phyloP scores from a whole-genome alignment of 2,113 vertebrate species.

The Psophia crepitans region DNA sequence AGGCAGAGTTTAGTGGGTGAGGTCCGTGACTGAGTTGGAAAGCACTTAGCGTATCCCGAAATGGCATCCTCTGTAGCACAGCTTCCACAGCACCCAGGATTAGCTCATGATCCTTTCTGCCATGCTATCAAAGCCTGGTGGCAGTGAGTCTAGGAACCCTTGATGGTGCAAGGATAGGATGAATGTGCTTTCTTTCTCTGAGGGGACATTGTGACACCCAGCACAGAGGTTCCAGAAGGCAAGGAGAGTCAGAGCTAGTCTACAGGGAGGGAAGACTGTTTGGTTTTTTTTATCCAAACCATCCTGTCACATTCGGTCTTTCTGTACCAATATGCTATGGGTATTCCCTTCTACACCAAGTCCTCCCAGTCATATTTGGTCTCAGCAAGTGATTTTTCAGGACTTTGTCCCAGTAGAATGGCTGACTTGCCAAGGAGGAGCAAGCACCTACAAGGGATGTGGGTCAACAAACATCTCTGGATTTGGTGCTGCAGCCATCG shows the following conservation, averaged over 20 bases:
- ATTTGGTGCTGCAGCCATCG: neutral
- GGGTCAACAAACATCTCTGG: neutral
- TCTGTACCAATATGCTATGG: neutral
- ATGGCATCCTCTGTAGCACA: too few species aligned
- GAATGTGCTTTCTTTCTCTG: neutral
- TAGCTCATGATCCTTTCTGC: neutral
- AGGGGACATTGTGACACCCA: too few species aligned
- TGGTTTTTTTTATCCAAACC: neutral
- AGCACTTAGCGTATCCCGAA: accelerated
- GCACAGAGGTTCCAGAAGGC: neutral
- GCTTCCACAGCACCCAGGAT: neutral
- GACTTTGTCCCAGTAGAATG: neutral
- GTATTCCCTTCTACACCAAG: neutral
- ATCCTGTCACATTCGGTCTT: neutral
- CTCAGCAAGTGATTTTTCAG: neutral
- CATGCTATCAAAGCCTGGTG: accelerated
- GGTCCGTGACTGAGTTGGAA: too few species aligned
- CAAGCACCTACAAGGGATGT: neutral
- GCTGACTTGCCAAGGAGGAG: neutral
- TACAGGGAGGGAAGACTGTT: neutral
- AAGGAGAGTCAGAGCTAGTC: neutral
- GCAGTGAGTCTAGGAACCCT: neutral
- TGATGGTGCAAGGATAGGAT: too few species aligned
- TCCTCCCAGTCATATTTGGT: neutral
- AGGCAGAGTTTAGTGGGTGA: neutral